Percentiles rank a stretch among this genome's conserved stretches.
Conservation (phyloP, 2,888 invertebrate genomes). For the Cataglyphis altisquamis region DNA sequence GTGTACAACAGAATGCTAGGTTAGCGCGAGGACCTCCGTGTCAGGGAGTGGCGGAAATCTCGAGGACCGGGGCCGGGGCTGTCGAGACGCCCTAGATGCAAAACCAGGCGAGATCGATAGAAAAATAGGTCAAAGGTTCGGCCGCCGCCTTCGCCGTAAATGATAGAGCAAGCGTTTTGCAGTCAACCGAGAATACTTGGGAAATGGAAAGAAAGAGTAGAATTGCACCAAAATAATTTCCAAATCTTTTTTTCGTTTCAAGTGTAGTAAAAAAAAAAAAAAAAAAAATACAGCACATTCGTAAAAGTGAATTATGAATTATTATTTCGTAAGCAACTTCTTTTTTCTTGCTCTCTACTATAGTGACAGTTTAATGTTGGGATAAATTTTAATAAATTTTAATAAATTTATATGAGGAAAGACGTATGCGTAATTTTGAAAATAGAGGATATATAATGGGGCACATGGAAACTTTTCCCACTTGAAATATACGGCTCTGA, state of each 20-base stretch:
- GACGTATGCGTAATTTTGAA: not conserved
- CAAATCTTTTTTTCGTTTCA: not conserved
- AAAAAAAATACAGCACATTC: not conserved
- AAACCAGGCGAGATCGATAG: slow-evolving; percentile 78
- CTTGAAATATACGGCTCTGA: not conserved
- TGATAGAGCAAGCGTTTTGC: slow-evolving; percentile 46
- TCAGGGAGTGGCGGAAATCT: slow-evolving; percentile 70
- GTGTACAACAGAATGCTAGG: slow-evolving; percentile 24
- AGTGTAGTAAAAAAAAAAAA: not conserved
- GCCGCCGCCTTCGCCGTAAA: slow-evolving; percentile 58
- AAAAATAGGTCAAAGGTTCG: slow-evolving; percentile 84
- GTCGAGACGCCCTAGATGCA: slow-evolving; percentile 66
- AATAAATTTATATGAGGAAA: not conserved
- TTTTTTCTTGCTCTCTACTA: not conserved
- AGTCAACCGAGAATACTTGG: not conserved
- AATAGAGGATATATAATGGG: not conserved
- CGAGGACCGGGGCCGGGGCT: slow-evolving; percentile 60
- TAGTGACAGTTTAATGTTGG: not conserved
- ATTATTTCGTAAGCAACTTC: not conserved
- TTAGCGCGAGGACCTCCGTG: slow-evolving; percentile 16
- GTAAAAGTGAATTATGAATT: slow-evolving; percentile 1
- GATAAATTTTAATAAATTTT: not conserved
- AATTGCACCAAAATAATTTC: not conserved
- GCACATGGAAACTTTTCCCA: not conserved
- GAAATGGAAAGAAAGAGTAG: not conserved